Conservation (phyloP, 2,113 vertebrate species). For the Morone saxatilis region DNA sequence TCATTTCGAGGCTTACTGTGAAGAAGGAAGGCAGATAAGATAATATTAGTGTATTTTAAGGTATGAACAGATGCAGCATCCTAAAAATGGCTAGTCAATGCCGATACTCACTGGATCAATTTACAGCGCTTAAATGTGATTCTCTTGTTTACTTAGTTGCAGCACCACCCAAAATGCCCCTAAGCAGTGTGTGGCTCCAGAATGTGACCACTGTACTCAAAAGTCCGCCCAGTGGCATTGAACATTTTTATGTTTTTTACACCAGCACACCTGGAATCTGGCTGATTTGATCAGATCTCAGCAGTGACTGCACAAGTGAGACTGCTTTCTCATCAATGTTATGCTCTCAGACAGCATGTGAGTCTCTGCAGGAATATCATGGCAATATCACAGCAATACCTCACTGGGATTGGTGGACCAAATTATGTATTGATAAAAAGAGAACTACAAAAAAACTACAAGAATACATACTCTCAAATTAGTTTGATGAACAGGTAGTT, state of each 20-base stretch:
- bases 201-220: not conserved
- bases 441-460: not conserved
- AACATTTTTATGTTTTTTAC: conserved; percentile 18
- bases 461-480: not conserved
- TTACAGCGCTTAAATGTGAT: not conserved
- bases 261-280: not conserved
- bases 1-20: conserved; percentile 90
- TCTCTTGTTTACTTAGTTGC: not conserved
- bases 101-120: not conserved
- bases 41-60: not conserved
- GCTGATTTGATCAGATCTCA: conserved; percentile 33
- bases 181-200: not conserved
- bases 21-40: conserved; percentile 25
- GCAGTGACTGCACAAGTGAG: not conserved
- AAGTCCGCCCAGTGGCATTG: conserved; percentile 1
- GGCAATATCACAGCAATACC: not conserved
- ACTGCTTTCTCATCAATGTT: conserved; percentile 7
- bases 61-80: not conserved
- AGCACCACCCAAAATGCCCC: not conserved
- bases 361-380: conserved; percentile 13
- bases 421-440: not conserved
- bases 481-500: not conserved
- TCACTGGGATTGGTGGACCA: not conserved
- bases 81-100: not conserved
- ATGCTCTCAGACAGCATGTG: not conserved